Base-by-base conservation (phyloP, 1,140 invertebrate genomes). In the Lucilia sericata region DNA sequence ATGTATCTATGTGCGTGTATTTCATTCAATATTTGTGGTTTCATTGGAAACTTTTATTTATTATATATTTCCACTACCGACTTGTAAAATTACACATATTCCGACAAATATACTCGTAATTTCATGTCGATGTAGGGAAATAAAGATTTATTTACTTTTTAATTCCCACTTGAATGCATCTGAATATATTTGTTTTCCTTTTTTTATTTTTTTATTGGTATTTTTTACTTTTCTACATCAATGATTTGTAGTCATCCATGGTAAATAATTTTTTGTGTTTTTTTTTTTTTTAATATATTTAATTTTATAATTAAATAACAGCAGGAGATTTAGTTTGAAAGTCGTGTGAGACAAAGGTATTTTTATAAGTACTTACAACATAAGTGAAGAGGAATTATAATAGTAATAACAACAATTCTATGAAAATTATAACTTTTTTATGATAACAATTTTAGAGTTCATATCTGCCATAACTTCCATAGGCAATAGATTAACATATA, bases 101-200 rank as follows among this genome's bases (percentile, higher is more conserved):
- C 42, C 74, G 9, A 74, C 19, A 14, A 55, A 21, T 70, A 9
- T 25, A n/a, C 5, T 12, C 14, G 55, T 60, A 14, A 3, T 30
- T 30, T 30, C 7, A 14, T 60, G 51, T 60, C 5, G 13, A 12
- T 60, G 51, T 7, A 17, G 13, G 55, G n/a, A 17, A n/a, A n/a
- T n/a, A 17, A 60, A 60, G 55, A n/a, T 60, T 60, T 75, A 78
- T 78, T 78, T 78, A 78, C 42, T 78, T 78, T 42, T 42, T 42
- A 78, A 78, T 78, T 78, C 75, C n/a, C 75, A 78, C 42, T 78
- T 78, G 75, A 17, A 78, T 78, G 75, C 36, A 19, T 78, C 34
- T 36, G 19, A 17, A 19, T 74, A 30, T 13, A 19, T 74, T 17
- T 78, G 34, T n/a, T 78, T 74, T 42, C 9, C 17, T 76, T 42